Evolutionary conservation across 2,888 invertebrate genomes (phyloP).

Genomic region (Branchipolynoe longqiensis): DNA sequence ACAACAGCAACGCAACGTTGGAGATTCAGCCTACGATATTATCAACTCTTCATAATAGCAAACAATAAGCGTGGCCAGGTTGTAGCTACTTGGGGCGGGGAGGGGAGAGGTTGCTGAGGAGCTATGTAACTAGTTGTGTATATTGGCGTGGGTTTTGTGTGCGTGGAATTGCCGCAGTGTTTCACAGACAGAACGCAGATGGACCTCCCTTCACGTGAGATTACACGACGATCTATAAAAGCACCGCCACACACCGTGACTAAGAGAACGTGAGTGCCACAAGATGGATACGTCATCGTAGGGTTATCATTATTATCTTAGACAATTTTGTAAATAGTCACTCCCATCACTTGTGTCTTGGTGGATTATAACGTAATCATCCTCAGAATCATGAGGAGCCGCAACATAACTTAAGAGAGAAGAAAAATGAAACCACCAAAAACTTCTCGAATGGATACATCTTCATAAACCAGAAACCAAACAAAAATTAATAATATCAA

Average conservation of each 20-base stretch:
- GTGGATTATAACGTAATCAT: slow-evolving; percentile 23
- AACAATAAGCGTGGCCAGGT: not conserved
- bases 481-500: slow-evolving; percentile 27
- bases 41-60: not conserved
- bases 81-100: not conserved
- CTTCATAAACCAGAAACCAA: slow-evolving; percentile 39
- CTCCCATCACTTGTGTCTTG: slow-evolving; percentile 51
- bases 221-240: slow-evolving; percentile 12
- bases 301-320: slow-evolving; percentile 33
- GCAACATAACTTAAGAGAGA: not conserved
- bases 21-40: slow-evolving; percentile 40
- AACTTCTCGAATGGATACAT: not conserved
- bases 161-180: slow-evolving; percentile 6
- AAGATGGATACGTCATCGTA: slow-evolving; percentile 17
- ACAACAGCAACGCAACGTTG: not conserved
- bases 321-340: slow-evolving; percentile 48
- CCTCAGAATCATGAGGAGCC: slow-evolving; percentile 22
- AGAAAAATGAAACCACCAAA: not conserved
- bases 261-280: slow-evolving; percentile 35
- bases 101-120: too few relatives aligned
- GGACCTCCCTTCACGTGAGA: slow-evolving; percentile 26
- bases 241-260: slow-evolving; percentile 38
- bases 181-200: slow-evolving; percentile 41
- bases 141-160: slow-evolving; percentile 38
- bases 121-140: slow-evolving; percentile 3